Conservation (phyloP, 1,140 invertebrate genomes). For the Coptotermes formosanus region DNA sequence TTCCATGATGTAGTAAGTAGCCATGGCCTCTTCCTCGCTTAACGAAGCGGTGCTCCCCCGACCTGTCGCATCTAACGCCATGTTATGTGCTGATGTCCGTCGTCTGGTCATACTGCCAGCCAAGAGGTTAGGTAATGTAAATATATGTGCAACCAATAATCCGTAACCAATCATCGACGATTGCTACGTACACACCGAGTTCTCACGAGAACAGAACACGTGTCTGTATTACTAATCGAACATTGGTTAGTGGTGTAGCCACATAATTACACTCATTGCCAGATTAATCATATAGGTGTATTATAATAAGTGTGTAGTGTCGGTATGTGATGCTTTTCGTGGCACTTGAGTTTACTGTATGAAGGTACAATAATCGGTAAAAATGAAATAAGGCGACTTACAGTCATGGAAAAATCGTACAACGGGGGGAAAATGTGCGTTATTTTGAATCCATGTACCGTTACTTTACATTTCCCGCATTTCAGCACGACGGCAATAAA, state of each 20-base stretch:
- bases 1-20: background rate
- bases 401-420: too few species aligned
- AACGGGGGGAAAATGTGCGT: too few species aligned
- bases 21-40: background rate
- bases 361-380: too few species aligned
- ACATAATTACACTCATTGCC: background rate
- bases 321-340: too few species aligned
- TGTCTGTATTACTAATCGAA: background rate
- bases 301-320: too few species aligned
- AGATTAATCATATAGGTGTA: background rate
- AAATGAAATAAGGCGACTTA: too few species aligned
- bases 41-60: background rate
- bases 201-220: background rate
- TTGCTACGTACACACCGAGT: background rate
- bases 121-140: constrained; percentile 28
- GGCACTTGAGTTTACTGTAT: too few species aligned
- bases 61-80: background rate
- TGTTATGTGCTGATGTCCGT: constrained; percentile 15
- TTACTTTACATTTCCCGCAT: too few species aligned
- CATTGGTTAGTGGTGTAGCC: background rate
- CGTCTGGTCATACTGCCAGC: constrained; percentile 18
- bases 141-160: background rate
- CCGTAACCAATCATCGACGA: background rate
- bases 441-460: too few species aligned
- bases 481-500: too few species aligned